Evolutionary conservation across 2,888 invertebrate species (phyloP).

Genomic region (Lordiphosa andalusiaca): DNA sequence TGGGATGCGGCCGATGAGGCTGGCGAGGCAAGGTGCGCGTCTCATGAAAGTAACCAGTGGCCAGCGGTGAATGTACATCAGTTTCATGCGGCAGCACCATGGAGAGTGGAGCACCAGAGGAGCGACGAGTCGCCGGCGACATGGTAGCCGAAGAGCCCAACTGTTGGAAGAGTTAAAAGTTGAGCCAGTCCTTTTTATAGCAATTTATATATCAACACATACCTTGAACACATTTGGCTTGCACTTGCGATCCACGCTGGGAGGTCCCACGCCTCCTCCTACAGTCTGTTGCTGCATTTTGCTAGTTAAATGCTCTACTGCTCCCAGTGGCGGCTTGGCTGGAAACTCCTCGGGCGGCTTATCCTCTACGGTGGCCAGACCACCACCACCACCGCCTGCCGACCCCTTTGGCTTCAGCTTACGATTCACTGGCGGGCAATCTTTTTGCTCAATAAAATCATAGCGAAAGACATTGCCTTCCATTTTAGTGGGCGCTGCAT

Average conservation of each 20-base stretch:
- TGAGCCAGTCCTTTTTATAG: background rate
- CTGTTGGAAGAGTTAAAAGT: constrained; percentile 21
- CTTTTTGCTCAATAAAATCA: constrained; percentile 80
- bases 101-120: constrained; percentile 73
- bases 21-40: constrained; percentile 79
- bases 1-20: constrained; percentile 55
- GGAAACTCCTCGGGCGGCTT: constrained; percentile 76
- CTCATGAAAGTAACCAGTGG: constrained; percentile 59
- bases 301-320: constrained; percentile 55
- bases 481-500: constrained; percentile 81
- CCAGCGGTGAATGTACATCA: constrained; percentile 53
- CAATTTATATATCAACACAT: constrained; percentile 8
- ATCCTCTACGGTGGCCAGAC: constrained; percentile 58
- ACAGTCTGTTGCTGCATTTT: constrained; percentile 40
- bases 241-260: constrained; percentile 84
- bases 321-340: constrained; percentile 72
- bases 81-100: constrained; percentile 75
- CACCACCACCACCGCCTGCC: background rate
- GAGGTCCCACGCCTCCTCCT: constrained; percentile 79
- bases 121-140: constrained; percentile 69
- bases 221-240: constrained; percentile 83
- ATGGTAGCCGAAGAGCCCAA: constrained; percentile 62
- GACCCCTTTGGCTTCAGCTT: constrained; percentile 86
- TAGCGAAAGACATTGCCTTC: constrained; percentile 82
- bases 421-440: constrained; percentile 88